Evolutionary conservation across 2,113 vertebrate species (phyloP).

Genomic region (Monarcha castaneiventris): DNA sequence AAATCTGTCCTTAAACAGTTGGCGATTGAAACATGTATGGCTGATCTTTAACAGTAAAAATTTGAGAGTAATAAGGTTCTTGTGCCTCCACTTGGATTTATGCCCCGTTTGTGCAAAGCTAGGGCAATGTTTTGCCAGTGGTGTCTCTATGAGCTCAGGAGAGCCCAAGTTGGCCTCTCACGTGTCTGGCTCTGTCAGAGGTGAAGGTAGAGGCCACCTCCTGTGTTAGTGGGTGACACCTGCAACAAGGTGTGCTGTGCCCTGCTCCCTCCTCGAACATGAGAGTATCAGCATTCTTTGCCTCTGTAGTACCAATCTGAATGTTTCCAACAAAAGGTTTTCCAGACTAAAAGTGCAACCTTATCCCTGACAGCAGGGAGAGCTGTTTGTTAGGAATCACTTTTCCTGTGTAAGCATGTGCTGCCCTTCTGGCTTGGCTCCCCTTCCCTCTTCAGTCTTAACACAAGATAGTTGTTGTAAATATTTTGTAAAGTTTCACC

Average conservation of each 20-base stretch:
- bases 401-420: fast-evolving
- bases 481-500: not conserved
- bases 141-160: not conserved
- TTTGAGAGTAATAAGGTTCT: not conserved
- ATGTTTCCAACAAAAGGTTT: not conserved
- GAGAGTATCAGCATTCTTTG: not conserved
- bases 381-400: not conserved
- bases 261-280: fast-evolving
- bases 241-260: not conserved
- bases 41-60: not conserved
- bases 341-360: not conserved
- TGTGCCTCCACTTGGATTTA: not conserved
- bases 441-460: not conserved
- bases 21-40: fast-evolving
- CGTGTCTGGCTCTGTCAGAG: not conserved
- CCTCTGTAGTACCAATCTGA: not conserved
- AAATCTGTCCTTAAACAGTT: not conserved
- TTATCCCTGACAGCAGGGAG: not conserved
- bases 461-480: not conserved
- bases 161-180: not conserved
- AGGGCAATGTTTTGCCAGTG: not conserved
- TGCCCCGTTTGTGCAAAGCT: fast-evolving
- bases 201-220: not conserved
- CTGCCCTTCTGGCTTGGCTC: not conserved
- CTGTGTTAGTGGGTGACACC: not conserved